Conservation (phyloP, 2,888 invertebrate genomes). For the Heteromurus nitidus region DNA sequence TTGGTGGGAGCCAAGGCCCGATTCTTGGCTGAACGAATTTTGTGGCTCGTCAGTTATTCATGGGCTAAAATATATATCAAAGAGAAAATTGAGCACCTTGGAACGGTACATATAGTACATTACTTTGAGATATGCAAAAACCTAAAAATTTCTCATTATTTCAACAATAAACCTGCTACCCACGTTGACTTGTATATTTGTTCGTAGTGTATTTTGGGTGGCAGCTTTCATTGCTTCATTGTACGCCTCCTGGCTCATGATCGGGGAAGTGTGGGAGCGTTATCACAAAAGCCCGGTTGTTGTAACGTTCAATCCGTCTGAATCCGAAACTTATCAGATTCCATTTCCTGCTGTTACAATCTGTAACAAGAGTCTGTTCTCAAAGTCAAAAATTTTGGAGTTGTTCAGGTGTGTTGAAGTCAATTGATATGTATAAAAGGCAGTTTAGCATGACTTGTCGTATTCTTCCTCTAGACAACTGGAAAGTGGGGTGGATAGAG, state of each 20-base stretch:
- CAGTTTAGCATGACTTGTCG: too few species aligned
- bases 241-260: conserved; percentile 37
- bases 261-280: conserved; percentile 37
- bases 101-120: conserved; percentile 41
- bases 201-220: conserved; percentile 47
- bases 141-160: neutral
- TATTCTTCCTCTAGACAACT: conserved; percentile 18
- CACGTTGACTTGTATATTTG: neutral
- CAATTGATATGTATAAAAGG: neutral
- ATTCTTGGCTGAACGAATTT: conserved; percentile 47
- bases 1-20: conserved; percentile 44
- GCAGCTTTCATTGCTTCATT: conserved; percentile 38
- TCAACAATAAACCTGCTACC: neutral
- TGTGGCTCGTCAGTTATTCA: conserved; percentile 51
- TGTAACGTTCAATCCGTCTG: conserved; percentile 49
- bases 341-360: conserved; percentile 59
- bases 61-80: conserved; percentile 52
- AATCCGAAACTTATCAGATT: conserved; percentile 34
- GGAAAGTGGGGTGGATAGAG: conserved; percentile 15
- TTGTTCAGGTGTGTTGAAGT: conserved; percentile 41
- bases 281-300: conserved; percentile 49
- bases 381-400: conserved; percentile 21
- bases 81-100: conserved; percentile 23
- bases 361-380: conserved; percentile 51
- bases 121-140: neutral